Evolutionary conservation across 2,888 invertebrate genomes (phyloP), one percentile per base, ranked within the genome.

Genomic region (Leucophenga montana): DNA sequence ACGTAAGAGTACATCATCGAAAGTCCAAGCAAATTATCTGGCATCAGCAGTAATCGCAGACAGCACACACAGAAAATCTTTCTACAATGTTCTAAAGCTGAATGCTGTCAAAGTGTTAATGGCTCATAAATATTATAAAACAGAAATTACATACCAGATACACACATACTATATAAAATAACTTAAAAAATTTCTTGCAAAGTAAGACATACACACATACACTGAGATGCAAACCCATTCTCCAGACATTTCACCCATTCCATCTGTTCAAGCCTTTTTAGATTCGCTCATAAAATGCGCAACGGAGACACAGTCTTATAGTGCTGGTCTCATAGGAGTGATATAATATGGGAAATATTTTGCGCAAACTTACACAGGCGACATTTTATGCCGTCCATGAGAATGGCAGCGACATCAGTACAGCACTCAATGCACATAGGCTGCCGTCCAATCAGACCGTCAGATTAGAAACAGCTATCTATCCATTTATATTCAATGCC

Each of bases 331-430:
- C 84, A 75, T 82, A 82, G 84, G 81, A 84, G 81, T 82, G 84
- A 82, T 84, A 82, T 82, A 84, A 82, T 84, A 82, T 82, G 73
- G 78, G 61, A 84, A 82, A 82, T 79, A 82, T 82, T 84, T 80
- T 82, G 75, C 76, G 83, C 80, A 81, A 84, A 84, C 73, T 81
- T 82, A 78, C 75, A 84, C 83, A 82, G 76, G 57, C 22, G 62
- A 44, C 61, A 39, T 9, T 18, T 18, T 16, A 61, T n/a, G 44
- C 0, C 14, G 48, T 20, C 62, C 20, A 64, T 18, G 16, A 50
- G 16, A 50, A 50, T 2, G 6, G 16, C 5, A 18, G n/a, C 50
- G 50, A n/a, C n/a, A n/a, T n/a, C n/a, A n/a, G n/a, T n/a, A n/a
- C n/a, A n/a, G n/a, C n/a, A n/a, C n/a, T n/a, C n/a, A n/a, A 18